Base-by-base conservation (phyloP, 30 jellyfish, hydroid and myxozoan genomes). In the Cassiopea andromeda region DNA sequence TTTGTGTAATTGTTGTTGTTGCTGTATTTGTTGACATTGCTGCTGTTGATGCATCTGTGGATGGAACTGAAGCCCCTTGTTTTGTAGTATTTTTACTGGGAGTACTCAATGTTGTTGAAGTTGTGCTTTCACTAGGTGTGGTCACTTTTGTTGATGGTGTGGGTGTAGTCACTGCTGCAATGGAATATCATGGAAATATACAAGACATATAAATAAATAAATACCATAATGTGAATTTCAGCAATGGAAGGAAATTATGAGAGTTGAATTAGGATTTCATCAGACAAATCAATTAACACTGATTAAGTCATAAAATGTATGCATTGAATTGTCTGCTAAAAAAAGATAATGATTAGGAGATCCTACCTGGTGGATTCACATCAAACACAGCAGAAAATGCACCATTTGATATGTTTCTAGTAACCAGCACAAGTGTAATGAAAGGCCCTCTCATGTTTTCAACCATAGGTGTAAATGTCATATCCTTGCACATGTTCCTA, bases 351-450 rank as follows among this genome's bases (percentile, higher is more conserved):
- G 38, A 16, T 80, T 1, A 16, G 17, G 16, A 5, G 6, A 68
- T 13, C 69, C 66, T 77, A 77, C 94, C 85, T 49, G 74, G 78
- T 4, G 78, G 82, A 48, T 87, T 67, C 59, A 87, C 79, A 46
- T 81, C 87, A 72, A 59, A 87, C 69, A 66, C 81, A 73, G 73
- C 89, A 45, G 54, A 44, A 46, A 87, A 87, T 50, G 73, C 94
- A 69, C 94, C 77, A 12, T 54, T 57, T 18, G 61, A 19, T 50
- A 87, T 18, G 57, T 87, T 60, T n/a, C 71, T n/a, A 7, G 94
- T 87, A 44, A 87, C 80, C 69, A 87, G 59, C 0, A 87, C 84
- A 6, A 87, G 85, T 8, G 94, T 77, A 19, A 87, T 69, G 81
- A 78, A 87, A 7, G 94, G 94, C 0, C 94, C 94, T 68, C 78